Evolutionary conservation across 2,888 invertebrate genomes (phyloP).

Genomic region (Phragmatobia fuliginosa): DNA sequence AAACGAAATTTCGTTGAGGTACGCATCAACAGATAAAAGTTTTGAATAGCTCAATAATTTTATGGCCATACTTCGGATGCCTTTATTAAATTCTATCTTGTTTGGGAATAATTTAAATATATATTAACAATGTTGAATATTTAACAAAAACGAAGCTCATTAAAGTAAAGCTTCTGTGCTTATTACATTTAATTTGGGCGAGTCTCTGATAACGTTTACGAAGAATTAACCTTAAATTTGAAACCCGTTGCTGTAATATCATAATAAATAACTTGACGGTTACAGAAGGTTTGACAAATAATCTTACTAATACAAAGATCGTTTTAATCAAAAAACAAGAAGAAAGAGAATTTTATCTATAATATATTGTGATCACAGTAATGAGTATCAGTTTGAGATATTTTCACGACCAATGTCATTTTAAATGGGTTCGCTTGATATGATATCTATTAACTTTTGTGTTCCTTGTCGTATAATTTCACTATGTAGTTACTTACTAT

Average conservation of each 20-base stretch:
- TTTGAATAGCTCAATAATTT: slow-evolving; percentile 52
- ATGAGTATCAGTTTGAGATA: background rate
- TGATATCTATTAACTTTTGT: background rate
- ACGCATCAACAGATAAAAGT: slow-evolving; percentile 39
- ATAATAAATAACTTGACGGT: background rate
- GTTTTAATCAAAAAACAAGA: background rate
- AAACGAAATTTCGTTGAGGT: slow-evolving; percentile 42
- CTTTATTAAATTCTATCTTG: slow-evolving; percentile 34
- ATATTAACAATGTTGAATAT: slow-evolving; percentile 29
- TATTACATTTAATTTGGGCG: background rate
- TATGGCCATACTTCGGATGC: slow-evolving; percentile 42
- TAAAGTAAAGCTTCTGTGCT: slow-evolving; percentile 1
- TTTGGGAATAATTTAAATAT: slow-evolving; percentile 40
- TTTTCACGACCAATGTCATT: background rate
- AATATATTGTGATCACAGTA: background rate
- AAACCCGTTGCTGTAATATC: background rate
- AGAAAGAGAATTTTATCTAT: background rate
- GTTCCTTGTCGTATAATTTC: background rate
- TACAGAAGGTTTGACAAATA: background rate
- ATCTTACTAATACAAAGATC: background rate
- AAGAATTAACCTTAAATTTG: background rate
- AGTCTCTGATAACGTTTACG: background rate
- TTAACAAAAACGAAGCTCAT: background rate
- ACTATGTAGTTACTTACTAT: too few species aligned
- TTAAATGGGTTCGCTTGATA: background rate